These are phyloP conservation scores for Tupiocoris notatus DNA, from an alignment of 2,888 invertebrate species.

Conservation along the genomic window DNA sequence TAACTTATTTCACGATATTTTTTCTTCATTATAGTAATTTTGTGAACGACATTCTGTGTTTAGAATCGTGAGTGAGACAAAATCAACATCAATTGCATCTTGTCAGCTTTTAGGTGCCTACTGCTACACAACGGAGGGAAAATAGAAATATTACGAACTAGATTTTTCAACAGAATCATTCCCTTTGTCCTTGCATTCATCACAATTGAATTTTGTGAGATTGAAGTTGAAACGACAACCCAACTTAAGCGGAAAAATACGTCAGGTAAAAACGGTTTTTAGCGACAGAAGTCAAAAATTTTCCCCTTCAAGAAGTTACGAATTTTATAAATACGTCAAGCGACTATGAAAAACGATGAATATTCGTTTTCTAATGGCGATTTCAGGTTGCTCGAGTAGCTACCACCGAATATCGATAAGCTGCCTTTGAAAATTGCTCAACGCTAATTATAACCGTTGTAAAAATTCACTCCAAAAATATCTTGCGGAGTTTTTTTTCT, in stretches of 20 bases:
- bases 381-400: background rate
- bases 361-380: background rate
- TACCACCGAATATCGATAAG: too few relatives aligned
- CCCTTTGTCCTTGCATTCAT: conserved; percentile 3
- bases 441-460: too few relatives aligned
- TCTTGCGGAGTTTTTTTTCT: too few relatives aligned
- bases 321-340: background rate
- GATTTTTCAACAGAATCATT: conserved; percentile 26
- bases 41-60: background rate
- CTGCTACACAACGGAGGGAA: background rate
- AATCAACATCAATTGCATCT: background rate
- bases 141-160: conserved; percentile 7
- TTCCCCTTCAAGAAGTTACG: too few relatives aligned
- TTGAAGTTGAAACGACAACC: too few relatives aligned
- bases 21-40: background rate
- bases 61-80: background rate
- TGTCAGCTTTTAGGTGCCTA: background rate
- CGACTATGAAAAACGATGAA: background rate
- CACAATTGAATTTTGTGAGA: too few relatives aligned
- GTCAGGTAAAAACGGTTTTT: too few relatives aligned
- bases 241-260: too few relatives aligned
- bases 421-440: too few relatives aligned
- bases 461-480: too few relatives aligned
- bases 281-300: too few relatives aligned
- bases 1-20: background rate